A percentile compares a stretch with the other conserved stretches of the same genome.
phyloP scores from a whole-genome alignment of 2,888 invertebrate genomes.

The Xanthorhoe spadicearia region DNA sequence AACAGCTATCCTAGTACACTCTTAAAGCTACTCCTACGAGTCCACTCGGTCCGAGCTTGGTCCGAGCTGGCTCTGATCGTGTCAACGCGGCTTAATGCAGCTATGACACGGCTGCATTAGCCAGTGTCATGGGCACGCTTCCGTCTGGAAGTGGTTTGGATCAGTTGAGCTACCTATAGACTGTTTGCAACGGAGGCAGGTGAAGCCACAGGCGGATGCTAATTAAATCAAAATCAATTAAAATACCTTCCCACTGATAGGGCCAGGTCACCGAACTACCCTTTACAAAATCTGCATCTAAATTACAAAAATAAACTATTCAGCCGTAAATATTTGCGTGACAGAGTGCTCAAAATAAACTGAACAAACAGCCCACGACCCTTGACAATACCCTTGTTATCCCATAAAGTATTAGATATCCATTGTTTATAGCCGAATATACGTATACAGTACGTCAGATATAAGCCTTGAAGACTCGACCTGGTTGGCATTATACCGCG shows the following conservation, averaged over 20 bases:
- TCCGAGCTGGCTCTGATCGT: too few species aligned
- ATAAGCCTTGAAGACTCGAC: constrained; percentile 44
- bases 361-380: constrained; percentile 23
- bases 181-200: too few species aligned
- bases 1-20: too few species aligned
- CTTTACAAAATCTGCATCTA: constrained; percentile 23
- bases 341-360: constrained; percentile 38
- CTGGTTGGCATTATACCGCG: constrained; percentile 38
- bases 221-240: constrained; percentile 18
- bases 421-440: constrained; percentile 26
- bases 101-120: too few species aligned
- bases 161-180: too few species aligned
- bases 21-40: too few species aligned
- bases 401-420: constrained; percentile 35
- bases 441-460: constrained; percentile 41
- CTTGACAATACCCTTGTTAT: constrained; percentile 32
- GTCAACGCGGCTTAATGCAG: too few species aligned
- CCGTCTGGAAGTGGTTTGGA: too few species aligned
- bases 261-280: constrained; percentile 19
- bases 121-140: too few species aligned
- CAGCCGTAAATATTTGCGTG: constrained; percentile 32
- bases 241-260: constrained; percentile 22
- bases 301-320: constrained; percentile 32
- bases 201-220: neutral
- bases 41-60: too few species aligned